These are phyloP conservation scores for Buathra laborator DNA, from an alignment of 2,888 invertebrate species.

Conservation along the genomic window DNA sequence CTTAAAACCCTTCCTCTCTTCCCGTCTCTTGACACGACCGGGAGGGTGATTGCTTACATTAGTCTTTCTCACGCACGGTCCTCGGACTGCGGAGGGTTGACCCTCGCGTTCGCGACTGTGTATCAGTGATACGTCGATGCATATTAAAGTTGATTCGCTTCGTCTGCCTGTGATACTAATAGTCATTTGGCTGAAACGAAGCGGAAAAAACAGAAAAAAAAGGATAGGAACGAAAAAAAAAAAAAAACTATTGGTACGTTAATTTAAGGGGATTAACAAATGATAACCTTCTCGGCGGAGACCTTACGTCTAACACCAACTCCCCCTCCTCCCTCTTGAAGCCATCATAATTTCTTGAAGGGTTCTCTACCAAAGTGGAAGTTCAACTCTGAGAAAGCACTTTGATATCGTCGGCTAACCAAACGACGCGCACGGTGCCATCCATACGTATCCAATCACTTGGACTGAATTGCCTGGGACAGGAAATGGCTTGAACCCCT, in stretches of 20 bases:
- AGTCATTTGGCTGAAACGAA: not conserved
- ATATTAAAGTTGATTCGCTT: conserved; percentile 46
- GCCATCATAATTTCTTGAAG: conserved; percentile 18
- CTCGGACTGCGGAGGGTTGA: conserved; percentile 51
- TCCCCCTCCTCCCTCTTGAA: no score
- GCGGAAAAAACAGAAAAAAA: not conserved
- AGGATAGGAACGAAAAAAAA: not conserved
- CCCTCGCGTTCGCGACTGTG: conserved; percentile 29
- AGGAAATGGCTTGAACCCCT: conserved; percentile 77
- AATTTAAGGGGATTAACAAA: conserved; percentile 5
- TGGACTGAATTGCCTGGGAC: conserved; percentile 79
- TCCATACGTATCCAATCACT: conserved; percentile 80
- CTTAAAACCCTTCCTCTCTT: conserved; percentile 43
- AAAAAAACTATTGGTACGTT: not conserved
- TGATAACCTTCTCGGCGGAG: conserved; percentile 16
- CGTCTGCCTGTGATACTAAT: conserved; percentile 1
- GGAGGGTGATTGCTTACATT: conserved; percentile 59
- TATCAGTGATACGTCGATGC: conserved; percentile 42
- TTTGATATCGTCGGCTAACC: conserved; percentile 66
- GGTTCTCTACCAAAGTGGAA: conserved; percentile 2
- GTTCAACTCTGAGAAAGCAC: conserved; percentile 39
- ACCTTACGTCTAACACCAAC: no score
- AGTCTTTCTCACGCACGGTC: conserved; percentile 59
- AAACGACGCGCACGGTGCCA: conserved; percentile 35
- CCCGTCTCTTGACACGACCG: conserved; percentile 1